Evolutionary conservation across 2,113 vertebrate genomes (phyloP).

Genomic region (Murina feae): DNA sequence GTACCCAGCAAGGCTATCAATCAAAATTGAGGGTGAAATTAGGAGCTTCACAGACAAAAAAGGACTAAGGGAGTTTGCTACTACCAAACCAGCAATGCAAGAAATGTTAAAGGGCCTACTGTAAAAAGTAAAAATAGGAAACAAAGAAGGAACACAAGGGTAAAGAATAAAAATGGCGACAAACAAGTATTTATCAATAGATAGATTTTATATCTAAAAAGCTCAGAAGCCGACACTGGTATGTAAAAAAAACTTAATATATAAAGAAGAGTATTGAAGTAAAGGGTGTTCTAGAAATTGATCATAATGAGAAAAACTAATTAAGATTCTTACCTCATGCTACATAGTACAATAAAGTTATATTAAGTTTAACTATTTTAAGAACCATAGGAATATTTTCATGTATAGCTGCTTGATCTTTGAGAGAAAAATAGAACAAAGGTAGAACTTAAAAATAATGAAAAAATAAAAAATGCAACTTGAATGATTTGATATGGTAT

Average conservation of each 20-base stretch:
- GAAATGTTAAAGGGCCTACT: no score
- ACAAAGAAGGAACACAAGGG: no score
- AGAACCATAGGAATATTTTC: neutral
- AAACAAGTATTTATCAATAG: no score
- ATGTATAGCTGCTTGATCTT: neutral
- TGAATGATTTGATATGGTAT: neutral
- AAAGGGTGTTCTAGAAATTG: neutral
- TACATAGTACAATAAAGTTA: neutral
- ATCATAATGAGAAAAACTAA: neutral
- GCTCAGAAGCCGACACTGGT: neutral
- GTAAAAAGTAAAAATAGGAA: no score
- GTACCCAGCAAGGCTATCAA: no score
- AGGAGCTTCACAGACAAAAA: no score
- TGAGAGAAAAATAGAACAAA: neutral
- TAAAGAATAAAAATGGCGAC: no score
- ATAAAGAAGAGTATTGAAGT: neutral
- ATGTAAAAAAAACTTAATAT: neutral
- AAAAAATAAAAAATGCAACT: neutral
- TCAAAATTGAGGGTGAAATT: no score
- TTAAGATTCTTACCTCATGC: neutral
- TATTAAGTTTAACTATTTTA: neutral
- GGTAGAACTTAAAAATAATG: neutral
- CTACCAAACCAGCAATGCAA: no score
- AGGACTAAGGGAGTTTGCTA: no score
- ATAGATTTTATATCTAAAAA: neutral